phyloP scores from a whole-genome alignment of 2,888 invertebrate genomes.

The Dasysyrphus albostriatus region DNA sequence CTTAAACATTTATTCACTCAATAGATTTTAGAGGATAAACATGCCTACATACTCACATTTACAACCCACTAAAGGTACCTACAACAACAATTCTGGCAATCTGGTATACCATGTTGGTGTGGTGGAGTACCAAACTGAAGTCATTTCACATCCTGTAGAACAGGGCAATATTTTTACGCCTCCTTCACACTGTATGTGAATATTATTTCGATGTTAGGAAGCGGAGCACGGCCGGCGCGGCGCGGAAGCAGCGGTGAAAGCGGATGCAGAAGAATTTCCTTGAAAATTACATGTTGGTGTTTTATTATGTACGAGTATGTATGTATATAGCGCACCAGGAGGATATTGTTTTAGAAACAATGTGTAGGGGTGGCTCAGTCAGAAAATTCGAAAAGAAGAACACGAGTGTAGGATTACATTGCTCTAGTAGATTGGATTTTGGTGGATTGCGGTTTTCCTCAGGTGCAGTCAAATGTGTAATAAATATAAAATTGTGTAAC shows the following conservation, averaged over 20 bases:
- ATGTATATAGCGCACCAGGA: constrained; percentile 6
- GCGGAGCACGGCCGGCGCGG: background rate
- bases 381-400: constrained; percentile 21
- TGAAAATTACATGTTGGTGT: constrained; percentile 57
- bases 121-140: constrained; percentile 38
- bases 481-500: constrained; percentile 62
- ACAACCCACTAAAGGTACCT: constrained; percentile 21
- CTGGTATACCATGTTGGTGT: constrained; percentile 43
- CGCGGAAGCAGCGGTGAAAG: background rate
- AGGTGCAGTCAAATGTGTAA: constrained; percentile 53
- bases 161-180: constrained; percentile 69
- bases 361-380: background rate
- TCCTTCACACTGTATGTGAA: constrained; percentile 45
- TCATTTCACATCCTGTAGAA: constrained; percentile 62
- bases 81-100: constrained; percentile 28
- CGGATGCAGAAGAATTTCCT: constrained; percentile 33
- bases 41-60: constrained; percentile 25
- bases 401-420: constrained; percentile 34
- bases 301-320: constrained; percentile 35
- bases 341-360: constrained; percentile 47
- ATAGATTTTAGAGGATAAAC: constrained; percentile 43
- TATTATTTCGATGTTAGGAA: constrained; percentile 23
- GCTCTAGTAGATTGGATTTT: constrained; percentile 58
- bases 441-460: constrained; percentile 59
- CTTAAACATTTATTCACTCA: constrained; percentile 60